A percentile compares a stretch with the other conserved stretches of the same genome.
Conservation (phyloP, 1,140 invertebrate species). For the Hypothenemus hampei region DNA sequence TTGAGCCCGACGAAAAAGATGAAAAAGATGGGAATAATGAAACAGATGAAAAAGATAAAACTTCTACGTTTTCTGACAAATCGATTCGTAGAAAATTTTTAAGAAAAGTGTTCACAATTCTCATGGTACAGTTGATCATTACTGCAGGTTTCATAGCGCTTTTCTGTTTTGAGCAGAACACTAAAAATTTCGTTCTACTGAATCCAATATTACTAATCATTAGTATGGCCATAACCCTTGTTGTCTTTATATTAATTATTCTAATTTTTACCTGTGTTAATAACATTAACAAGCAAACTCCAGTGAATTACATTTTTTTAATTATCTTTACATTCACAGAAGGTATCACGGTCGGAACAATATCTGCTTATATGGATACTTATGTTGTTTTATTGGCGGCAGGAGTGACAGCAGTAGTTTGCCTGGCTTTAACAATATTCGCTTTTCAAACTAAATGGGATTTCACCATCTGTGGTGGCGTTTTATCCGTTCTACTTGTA, state of each 20-base stretch:
- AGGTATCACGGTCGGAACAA: background rate
- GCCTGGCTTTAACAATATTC: no score
- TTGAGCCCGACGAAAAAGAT: no score
- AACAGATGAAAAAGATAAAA: no score
- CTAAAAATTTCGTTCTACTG: conserved; percentile 53
- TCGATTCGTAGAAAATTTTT: conserved; percentile 70
- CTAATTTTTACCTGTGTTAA: conserved; percentile 29
- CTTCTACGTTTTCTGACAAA: conserved; percentile 69
- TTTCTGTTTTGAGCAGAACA: conserved; percentile 65
- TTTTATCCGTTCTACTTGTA: no score
- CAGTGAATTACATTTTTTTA: conserved; percentile 86
- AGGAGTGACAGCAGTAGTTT: background rate
- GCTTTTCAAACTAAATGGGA: no score
- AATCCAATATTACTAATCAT: conserved; percentile 56
- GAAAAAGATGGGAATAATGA: no score
- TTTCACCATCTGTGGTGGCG: no score
- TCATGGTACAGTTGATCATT: conserved; percentile 72
- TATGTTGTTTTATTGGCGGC: background rate
- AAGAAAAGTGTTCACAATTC: conserved; percentile 71
- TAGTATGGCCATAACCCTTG: background rate
- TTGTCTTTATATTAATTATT: background rate
- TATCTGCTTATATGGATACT: background rate
- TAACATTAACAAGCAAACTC: conserved; percentile 71
- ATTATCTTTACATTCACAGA: conserved; percentile 63
- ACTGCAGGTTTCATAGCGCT: conserved; percentile 72